phyloP scores from a whole-genome alignment of 1,140 invertebrate genomes.

The Ylistrum balloti region DNA sequence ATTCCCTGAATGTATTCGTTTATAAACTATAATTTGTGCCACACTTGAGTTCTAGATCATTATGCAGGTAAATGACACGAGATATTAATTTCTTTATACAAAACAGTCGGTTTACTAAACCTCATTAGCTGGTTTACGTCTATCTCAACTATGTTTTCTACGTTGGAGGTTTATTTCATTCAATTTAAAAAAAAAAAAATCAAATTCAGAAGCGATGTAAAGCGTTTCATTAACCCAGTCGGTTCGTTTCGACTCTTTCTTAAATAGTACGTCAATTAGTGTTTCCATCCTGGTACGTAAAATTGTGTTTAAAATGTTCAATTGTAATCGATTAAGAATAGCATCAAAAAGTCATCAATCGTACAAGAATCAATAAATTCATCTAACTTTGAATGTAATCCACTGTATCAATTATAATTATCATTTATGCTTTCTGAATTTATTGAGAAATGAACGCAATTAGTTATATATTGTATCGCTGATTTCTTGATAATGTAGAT shows the following conservation, averaged over 20 bases:
- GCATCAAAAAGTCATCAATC: background rate
- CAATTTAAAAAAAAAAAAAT: background rate
- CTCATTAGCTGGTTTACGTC: background rate
- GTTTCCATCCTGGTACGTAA: background rate
- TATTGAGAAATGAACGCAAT: background rate
- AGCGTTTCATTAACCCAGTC: background rate
- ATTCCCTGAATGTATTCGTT: background rate
- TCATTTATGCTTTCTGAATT: background rate
- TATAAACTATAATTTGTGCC: background rate
- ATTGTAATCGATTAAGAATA: background rate
- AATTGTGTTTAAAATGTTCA: background rate
- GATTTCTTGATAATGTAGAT: background rate
- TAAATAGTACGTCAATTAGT: background rate
- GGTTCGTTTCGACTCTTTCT: background rate
- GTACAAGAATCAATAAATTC: background rate
- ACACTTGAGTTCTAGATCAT: background rate
- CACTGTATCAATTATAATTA: background rate
- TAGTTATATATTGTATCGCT: background rate
- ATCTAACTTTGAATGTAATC: background rate
- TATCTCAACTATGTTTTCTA: background rate
- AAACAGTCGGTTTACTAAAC: background rate
- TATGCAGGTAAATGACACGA: background rate
- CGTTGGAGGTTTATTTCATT: background rate
- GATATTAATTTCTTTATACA: background rate
- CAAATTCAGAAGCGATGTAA: background rate